Conservation (phyloP, 2,888 invertebrate species). For the Lycophotia porphyrea region DNA sequence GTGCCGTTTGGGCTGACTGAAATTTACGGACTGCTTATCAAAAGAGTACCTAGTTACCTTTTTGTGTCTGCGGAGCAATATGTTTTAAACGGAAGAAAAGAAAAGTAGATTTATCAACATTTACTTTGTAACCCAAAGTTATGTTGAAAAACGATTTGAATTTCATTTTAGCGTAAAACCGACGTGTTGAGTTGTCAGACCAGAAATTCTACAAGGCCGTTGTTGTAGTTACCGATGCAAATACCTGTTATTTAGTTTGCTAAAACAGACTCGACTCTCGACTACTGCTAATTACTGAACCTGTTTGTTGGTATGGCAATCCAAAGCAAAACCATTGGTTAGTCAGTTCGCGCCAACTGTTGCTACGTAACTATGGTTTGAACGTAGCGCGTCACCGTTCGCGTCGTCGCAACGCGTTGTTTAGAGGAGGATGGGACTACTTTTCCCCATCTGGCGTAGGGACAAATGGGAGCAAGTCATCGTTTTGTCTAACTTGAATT, state of each 20-base stretch:
- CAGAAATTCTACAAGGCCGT: slow-evolving; percentile 56
- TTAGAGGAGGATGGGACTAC: neutral
- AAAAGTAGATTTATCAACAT: neutral
- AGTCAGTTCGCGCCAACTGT: neutral
- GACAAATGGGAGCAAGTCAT: neutral
- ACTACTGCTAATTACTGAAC: slow-evolving; percentile 4
- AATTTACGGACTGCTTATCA: neutral
- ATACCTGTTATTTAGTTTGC: slow-evolving; percentile 39
- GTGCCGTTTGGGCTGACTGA: neutral
- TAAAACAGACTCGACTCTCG: neutral
- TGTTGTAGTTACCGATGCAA: slow-evolving; percentile 25
- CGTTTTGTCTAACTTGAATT: neutral
- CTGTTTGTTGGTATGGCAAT: slow-evolving; percentile 4
- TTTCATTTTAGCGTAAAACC: slow-evolving; percentile 44
- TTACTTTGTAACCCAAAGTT: neutral
- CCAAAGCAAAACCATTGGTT: slow-evolving; percentile 3
- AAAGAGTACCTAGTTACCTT: neutral
- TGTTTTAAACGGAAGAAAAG: neutral
- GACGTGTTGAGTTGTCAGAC: slow-evolving; percentile 42
- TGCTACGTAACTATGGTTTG: neutral
- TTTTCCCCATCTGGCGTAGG: neutral
- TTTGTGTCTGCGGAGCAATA: neutral
- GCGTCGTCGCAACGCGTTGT: neutral
- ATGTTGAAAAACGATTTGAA: slow-evolving; percentile 26
- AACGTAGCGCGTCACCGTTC: neutral